phyloP scores from a whole-genome alignment of 2,797 vertebrate genomes.

The Anguilla marmorata region DNA sequence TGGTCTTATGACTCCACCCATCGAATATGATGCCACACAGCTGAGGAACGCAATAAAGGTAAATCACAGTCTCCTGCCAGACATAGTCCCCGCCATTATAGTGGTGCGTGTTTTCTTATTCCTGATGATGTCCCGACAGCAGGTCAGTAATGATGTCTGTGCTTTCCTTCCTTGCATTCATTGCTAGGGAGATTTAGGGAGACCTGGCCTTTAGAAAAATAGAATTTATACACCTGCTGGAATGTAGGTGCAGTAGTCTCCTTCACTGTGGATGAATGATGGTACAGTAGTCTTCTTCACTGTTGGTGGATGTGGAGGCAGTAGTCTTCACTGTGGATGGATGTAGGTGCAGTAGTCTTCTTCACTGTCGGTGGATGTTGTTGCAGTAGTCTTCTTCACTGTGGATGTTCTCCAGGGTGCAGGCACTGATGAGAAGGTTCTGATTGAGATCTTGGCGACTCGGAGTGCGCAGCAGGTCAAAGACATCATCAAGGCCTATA shows the following conservation, averaged over 20 bases:
- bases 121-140: too few relatives aligned
- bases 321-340: too few relatives aligned
- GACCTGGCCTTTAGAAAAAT: too few relatives aligned
- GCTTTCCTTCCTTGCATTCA: too few relatives aligned
- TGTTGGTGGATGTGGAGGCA: too few relatives aligned
- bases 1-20: conserved; percentile 79
- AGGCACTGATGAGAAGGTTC: conserved; percentile 89
- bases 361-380: background rate
- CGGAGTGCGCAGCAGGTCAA: conserved; percentile 79
- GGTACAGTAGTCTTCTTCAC: too few relatives aligned
- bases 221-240: too few relatives aligned
- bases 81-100: background rate
- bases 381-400: background rate
- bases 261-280: background rate
- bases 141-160: too few relatives aligned
- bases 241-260: too few relatives aligned
- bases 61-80: conserved; percentile 26
- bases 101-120: background rate
- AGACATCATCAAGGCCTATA: conserved; percentile 80
- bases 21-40: conserved; percentile 77
- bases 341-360: too few relatives aligned
- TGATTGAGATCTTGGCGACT: conserved; percentile 91
- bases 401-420: conserved; percentile 75
- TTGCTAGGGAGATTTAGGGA: too few relatives aligned
- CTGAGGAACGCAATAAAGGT: conserved; percentile 91